Conservation (phyloP, 1,140 invertebrate species). For the Ridgeia piscesae region DNA sequence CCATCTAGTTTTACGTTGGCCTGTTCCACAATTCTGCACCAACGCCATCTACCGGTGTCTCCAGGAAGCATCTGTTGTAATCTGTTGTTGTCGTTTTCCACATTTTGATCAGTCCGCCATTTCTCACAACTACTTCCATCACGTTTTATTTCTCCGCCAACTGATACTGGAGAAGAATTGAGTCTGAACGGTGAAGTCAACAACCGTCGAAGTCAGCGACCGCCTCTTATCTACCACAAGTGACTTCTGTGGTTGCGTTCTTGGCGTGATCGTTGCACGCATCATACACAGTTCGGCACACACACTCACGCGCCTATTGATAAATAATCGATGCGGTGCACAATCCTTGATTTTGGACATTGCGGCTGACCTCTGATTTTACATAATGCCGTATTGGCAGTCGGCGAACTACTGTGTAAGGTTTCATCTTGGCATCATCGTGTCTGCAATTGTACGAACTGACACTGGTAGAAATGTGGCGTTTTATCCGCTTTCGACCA, state of each 20-base stretch:
- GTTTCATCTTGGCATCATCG: background rate
- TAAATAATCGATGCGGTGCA: background rate
- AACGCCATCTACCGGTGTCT: too few relatives aligned
- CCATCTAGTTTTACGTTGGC: too few relatives aligned
- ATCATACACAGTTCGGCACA: background rate
- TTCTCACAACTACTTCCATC: too few relatives aligned
- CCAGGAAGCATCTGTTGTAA: too few relatives aligned
- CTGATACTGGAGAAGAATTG: too few relatives aligned
- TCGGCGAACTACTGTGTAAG: background rate
- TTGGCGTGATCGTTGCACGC: background rate
- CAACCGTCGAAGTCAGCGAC: background rate
- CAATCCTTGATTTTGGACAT: background rate
- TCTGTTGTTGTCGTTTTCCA: too few relatives aligned
- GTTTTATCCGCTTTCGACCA: background rate
- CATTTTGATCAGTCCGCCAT: too few relatives aligned
- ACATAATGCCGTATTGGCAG: background rate
- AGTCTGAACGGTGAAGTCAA: too few relatives aligned
- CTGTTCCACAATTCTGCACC: too few relatives aligned
- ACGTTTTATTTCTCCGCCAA: too few relatives aligned
- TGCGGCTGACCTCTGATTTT: background rate
- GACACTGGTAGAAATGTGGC: background rate
- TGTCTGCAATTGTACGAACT: background rate
- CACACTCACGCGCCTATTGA: background rate
- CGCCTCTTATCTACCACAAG: background rate
- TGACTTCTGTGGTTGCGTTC: background rate